Evolutionary conservation across 2,113 vertebrate species (phyloP).

Genomic region (Bubo bubo): DNA sequence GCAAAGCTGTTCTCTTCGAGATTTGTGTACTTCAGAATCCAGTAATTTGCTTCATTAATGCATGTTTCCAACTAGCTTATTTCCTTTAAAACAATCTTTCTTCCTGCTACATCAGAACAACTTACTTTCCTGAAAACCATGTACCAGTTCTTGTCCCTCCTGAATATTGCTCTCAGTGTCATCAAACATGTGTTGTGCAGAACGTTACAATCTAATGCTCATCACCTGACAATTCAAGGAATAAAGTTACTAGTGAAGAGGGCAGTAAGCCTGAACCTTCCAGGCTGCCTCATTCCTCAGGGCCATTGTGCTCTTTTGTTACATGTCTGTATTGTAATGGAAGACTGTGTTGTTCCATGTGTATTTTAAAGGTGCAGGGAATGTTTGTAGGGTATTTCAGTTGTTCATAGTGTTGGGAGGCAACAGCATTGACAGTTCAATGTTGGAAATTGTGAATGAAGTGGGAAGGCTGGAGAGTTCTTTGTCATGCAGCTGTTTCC

Average conservation of each 20-base stretch:
- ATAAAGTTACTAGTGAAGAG: not conserved
- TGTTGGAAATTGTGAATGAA: not conserved
- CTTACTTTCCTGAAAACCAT: not conserved
- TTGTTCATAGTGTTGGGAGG: not conserved
- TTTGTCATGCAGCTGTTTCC: not conserved
- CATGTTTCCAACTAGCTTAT: not conserved
- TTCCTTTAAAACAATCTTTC: not conserved
- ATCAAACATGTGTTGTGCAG: accelerated
- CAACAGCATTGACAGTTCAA: not conserved
- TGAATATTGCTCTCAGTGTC: not conserved
- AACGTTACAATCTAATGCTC: not conserved
- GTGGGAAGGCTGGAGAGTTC: not conserved
- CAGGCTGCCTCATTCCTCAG: not conserved
- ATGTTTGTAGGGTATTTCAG: not conserved
- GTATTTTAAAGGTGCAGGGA: not conserved
- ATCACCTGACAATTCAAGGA: not conserved
- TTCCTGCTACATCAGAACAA: not conserved
- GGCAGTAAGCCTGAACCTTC: not conserved
- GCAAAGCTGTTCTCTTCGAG: not conserved
- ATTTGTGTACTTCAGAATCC: not conserved
- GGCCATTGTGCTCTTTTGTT: not conserved
- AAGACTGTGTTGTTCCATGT: not conserved
- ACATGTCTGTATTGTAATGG: not conserved
- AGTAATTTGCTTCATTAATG: not conserved
- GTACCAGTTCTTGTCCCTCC: not conserved